phyloP scores from a whole-genome alignment of 1,140 invertebrate species.

The Meloidogyne chitwoodi region DNA sequence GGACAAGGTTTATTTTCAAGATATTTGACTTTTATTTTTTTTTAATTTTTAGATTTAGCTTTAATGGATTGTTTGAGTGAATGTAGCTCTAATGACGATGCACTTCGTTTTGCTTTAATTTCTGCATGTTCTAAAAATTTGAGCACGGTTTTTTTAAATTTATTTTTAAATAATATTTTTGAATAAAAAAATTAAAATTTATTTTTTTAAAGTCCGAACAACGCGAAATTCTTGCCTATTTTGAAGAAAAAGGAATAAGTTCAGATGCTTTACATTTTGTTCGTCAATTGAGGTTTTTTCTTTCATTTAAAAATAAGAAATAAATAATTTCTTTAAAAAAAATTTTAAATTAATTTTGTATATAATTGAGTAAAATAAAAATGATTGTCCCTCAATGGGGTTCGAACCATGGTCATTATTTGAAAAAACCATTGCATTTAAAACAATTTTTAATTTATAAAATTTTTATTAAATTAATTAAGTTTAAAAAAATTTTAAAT shows the following conservation, averaged over 20 bases:
- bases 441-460: too few species aligned
- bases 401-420: too few species aligned
- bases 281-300: constrained; percentile 36
- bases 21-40: too few species aligned
- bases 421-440: too few species aligned
- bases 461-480: too few species aligned
- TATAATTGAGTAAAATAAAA: not conserved
- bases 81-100: constrained; percentile 73
- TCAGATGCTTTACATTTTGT: constrained; percentile 51
- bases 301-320: too few species aligned
- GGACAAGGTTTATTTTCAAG: constrained; percentile 60
- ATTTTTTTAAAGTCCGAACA: constrained; percentile 23
- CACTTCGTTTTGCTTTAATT: constrained; percentile 88
- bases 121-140: constrained; percentile 77
- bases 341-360: not conserved
- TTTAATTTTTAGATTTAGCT: constrained; percentile 2
- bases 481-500: too few species aligned
- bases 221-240: constrained; percentile 29
- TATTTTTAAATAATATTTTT: not conserved
- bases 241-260: constrained; percentile 41
- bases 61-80: constrained; percentile 27
- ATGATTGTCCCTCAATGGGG: not conserved
- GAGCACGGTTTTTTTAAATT: constrained; percentile 54
- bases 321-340: not conserved
- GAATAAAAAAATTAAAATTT: not conserved